Evolutionary conservation across 2,797 vertebrate species (phyloP).

Genomic region (Rhabdophis nuchalis): DNA sequence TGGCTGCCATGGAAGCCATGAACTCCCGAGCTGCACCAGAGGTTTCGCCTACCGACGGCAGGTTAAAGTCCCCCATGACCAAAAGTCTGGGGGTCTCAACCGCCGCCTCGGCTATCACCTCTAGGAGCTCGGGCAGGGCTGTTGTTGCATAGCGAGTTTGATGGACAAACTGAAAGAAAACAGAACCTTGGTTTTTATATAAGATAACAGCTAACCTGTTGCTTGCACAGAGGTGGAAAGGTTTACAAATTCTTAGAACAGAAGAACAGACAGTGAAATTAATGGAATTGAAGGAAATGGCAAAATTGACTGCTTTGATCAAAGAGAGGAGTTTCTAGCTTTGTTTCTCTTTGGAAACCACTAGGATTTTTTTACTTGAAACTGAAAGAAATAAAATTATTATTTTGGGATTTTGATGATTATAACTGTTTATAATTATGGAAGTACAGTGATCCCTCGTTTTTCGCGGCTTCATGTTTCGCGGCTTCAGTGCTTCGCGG

Average conservation of each 20-base stretch:
- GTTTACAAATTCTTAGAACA: background rate
- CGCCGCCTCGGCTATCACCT: no score
- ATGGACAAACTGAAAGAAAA: background rate
- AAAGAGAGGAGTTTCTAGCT: background rate
- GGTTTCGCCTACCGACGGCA: no score
- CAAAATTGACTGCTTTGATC: background rate
- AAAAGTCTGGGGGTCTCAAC: no score
- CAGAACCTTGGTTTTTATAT: background rate
- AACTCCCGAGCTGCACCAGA: no score
- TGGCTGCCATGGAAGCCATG: no score
- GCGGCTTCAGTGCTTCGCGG: no score
- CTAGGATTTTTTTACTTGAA: background rate
- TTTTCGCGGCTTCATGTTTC: no score
- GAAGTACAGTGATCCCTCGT: no score
- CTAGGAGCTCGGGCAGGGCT: no score
- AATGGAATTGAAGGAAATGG: background rate
- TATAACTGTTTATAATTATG: background rate
- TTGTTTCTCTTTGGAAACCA: background rate
- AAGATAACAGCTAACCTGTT: background rate
- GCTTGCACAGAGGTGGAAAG: background rate
- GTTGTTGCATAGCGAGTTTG: no score
- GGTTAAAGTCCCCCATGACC: no score
- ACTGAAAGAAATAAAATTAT: background rate
- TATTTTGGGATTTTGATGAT: background rate
- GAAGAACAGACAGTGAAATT: background rate